Base-by-base conservation (phyloP, 2,888 invertebrate species). In the Thereva nobilitata region DNA sequence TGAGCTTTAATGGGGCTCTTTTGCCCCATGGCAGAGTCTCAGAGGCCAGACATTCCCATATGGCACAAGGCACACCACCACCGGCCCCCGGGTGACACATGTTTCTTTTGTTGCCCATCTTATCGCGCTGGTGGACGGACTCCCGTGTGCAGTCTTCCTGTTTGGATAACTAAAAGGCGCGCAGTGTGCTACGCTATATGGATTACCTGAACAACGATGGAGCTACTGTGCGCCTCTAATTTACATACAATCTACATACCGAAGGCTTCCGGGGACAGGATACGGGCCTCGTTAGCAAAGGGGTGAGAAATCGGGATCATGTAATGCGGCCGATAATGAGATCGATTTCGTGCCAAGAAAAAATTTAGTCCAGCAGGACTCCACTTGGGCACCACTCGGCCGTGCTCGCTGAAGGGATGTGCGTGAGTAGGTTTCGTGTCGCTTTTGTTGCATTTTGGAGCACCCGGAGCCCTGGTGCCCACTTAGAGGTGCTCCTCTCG, bases 1-100 rank as follows among this genome's bases (percentile, higher is more conserved):
- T 80, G 79, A 79, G 78, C 78, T 76, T 79, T 80, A 80, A 79
- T 80, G 77, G 79, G 78, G 76, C 75, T 76, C 78, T 78, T 78
- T 79, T 78, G 78, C 75, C 42, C 40, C 65, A 9, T 8, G 7
- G 42, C 42, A 44, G 9, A 10, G n/a, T 8, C 44, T 4, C 53
- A 54, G 42, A 52, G 42, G 64, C 44, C 42, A 23, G 41, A 38
- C 23, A 64, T 68, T 66, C 68, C 68, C 68, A 68, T 68, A 68
- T 68, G 68, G 68, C 66, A 68, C 68, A 40, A 10, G 45, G 45
- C 34, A 64, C 37, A 45, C 55, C 52, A 50, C 61, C 61, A 42
- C 10, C 49, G 50, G 47, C n/a, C 23, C 23, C 23, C 23, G 23
- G 44, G 38, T 68, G 68, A 65, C 68, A 68, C 68, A 68, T 65